These are phyloP conservation scores for Nudaria mundana DNA, from an alignment of 2,888 invertebrate species.

Conservation along the genomic window DNA sequence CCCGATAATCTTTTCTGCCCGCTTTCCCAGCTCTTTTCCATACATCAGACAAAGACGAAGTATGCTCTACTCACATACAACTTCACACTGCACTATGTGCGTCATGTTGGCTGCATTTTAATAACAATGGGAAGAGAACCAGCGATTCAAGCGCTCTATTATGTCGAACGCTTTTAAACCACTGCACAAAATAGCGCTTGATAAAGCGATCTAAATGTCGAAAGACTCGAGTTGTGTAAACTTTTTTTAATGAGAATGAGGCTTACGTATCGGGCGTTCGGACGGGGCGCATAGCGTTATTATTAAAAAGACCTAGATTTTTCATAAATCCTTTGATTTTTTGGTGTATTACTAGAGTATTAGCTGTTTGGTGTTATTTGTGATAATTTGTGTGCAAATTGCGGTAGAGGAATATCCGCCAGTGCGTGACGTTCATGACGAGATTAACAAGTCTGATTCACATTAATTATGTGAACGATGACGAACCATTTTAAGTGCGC, in stretches of 20 bases:
- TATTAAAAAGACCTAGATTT: conserved; percentile 44
- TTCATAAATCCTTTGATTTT: conserved; percentile 34
- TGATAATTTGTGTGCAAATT: conserved; percentile 31
- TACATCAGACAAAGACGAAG: conserved; percentile 37
- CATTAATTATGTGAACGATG: conserved; percentile 76
- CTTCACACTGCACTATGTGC: conserved; percentile 62
- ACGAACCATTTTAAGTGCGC: conserved; percentile 72
- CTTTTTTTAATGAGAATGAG: conserved; percentile 65
- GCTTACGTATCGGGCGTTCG: conserved; percentile 65
- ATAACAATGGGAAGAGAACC: conserved; percentile 71
- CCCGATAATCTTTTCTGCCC: conserved; percentile 1
- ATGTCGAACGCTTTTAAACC: not conserved
- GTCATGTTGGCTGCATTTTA: conserved; percentile 78
- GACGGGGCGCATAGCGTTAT: conserved; percentile 53
- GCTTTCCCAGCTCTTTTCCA: conserved; percentile 33
- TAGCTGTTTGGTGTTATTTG: conserved; percentile 22
- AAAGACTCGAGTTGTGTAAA: conserved; percentile 65
- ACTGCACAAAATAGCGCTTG: conserved; percentile 16
- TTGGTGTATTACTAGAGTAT: conserved; percentile 20
- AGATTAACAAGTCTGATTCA: conserved; percentile 63
- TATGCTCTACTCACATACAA: conserved; percentile 38
- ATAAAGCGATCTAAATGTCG: conserved; percentile 35
- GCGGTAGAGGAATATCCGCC: conserved; percentile 32
- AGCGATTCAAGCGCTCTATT: conserved; percentile 45
- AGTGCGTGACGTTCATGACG: conserved; percentile 51